These are phyloP conservation scores for Porites rus DNA, from an alignment of 92 coral and sea anemone genomes.

Conservation along the genomic window DNA sequence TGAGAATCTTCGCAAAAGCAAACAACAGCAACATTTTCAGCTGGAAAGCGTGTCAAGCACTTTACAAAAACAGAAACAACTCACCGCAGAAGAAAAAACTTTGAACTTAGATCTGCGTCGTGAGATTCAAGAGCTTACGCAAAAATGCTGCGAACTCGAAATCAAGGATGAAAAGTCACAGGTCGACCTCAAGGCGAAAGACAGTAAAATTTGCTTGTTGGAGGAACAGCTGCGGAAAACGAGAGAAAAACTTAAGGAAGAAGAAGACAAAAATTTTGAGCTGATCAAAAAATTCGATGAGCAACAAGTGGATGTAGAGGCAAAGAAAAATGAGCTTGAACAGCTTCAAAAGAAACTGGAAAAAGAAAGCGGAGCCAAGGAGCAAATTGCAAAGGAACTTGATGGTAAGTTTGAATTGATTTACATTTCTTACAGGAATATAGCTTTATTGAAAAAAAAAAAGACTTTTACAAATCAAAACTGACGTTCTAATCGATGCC, in stretches of 20 bases:
- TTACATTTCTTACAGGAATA: neutral
- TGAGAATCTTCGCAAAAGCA: conserved; percentile 71
- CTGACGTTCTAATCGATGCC: too few species aligned
- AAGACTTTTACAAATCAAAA: too few species aligned
- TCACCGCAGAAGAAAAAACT: conserved; percentile 59
- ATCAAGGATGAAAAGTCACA: conserved; percentile 62
- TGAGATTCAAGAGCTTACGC: conserved; percentile 72
- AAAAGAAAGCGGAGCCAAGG: conserved; percentile 46
- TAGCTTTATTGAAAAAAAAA: too few species aligned
- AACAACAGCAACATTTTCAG: conserved; percentile 82
- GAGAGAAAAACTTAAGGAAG: conserved; percentile 62
- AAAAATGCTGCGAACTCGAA: conserved; percentile 65
- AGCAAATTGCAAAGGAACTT: conserved; percentile 14
- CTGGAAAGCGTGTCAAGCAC: conserved; percentile 67
- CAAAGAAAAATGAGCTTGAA: conserved; percentile 51
- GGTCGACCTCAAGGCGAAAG: conserved; percentile 67
- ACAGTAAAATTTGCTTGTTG: conserved; percentile 59
- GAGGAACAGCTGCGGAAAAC: conserved; percentile 80
- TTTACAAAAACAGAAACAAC: conserved; percentile 70
- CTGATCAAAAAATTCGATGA: conserved; percentile 56
- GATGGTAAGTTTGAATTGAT: conserved; percentile 20
- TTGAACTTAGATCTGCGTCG: conserved; percentile 58
- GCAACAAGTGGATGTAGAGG: conserved; percentile 55
- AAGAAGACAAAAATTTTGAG: conserved; percentile 62
- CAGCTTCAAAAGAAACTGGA: conserved; percentile 55